phyloP scores from a whole-genome alignment of 2,113 vertebrate species.

The Plestiodon gilberti region DNA sequence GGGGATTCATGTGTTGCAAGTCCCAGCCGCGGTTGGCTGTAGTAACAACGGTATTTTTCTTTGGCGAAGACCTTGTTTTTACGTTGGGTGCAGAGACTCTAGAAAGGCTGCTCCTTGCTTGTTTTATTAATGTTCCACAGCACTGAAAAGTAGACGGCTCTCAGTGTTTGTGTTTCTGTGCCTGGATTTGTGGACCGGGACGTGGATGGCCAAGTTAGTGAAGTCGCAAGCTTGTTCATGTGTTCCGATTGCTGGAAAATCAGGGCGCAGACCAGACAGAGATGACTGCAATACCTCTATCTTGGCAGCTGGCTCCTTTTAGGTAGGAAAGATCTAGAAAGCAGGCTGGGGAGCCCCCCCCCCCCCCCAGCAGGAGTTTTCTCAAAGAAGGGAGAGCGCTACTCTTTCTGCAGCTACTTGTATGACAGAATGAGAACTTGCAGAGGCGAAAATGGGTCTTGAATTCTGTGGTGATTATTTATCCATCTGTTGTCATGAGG shows the following conservation, averaged over 20 bases:
- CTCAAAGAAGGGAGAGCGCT: neutral
- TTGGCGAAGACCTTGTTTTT: slow-evolving; percentile 20
- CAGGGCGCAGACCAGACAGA: neutral
- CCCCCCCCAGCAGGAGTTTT: neutral
- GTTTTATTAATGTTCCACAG: slow-evolving; percentile 13
- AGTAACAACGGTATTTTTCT: neutral
- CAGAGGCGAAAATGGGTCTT: neutral
- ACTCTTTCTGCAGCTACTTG: neutral
- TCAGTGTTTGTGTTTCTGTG: neutral
- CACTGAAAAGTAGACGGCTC: neutral
- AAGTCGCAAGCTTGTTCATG: too few relatives aligned
- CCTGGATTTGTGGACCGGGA: neutral
- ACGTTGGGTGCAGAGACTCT: slow-evolving; percentile 14
- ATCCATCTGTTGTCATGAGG: neutral
- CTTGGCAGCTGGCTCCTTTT: neutral
- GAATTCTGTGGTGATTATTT: neutral
- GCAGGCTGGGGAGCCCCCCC: neutral
- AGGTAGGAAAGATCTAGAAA: too few relatives aligned
- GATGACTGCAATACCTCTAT: neutral
- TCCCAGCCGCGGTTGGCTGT: neutral
- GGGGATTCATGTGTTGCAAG: neutral
- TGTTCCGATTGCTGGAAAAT: neutral
- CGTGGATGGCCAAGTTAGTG: neutral
- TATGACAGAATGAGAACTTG: neutral
- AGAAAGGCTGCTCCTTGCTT: fast-evolving